phyloP scores from a whole-genome alignment of 2,113 vertebrate species.

The Colistium nudipinnis region DNA sequence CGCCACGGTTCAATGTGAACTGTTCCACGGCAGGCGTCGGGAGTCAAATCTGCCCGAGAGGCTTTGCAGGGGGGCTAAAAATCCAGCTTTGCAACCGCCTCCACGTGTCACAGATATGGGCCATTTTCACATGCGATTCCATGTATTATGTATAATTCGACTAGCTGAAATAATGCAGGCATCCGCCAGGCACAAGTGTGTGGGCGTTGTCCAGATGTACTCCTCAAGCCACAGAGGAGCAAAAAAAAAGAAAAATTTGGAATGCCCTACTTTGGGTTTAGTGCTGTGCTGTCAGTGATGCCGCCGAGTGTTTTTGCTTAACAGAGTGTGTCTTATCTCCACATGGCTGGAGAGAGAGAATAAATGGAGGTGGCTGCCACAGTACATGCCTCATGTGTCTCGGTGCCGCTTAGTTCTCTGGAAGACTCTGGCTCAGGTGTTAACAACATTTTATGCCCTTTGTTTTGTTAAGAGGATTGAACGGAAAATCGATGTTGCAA shows the following conservation, averaged over 20 bases:
- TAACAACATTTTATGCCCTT: conserved; percentile 44
- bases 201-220: conserved; percentile 54
- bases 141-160: conserved; percentile 62
- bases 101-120: conserved; percentile 58
- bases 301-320: conserved; percentile 53
- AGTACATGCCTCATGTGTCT: conserved; percentile 32
- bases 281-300: conserved; percentile 32
- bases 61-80: conserved; percentile 48
- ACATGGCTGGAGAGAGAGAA: conserved; percentile 59
- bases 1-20: conserved; percentile 43
- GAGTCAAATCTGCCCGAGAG: conserved; percentile 58
- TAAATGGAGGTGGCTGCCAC: conserved; percentile 43
- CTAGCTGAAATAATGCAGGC: conserved; percentile 59
- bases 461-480: conserved; percentile 26
- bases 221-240: conserved; percentile 53
- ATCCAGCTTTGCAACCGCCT: conserved; percentile 55
- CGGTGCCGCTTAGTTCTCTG: conserved; percentile 29
- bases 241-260: conserved; percentile 38
- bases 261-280: conserved; percentile 65
- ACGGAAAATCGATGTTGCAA: not conserved
- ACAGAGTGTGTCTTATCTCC: conserved; percentile 63
- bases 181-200: conserved; percentile 27
- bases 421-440: conserved; percentile 51
- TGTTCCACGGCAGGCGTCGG: conserved; percentile 26
- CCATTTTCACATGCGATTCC: conserved; percentile 48